phyloP scores from a whole-genome alignment of 2,113 vertebrate species.

The Pomatorhinus ruficollis region DNA sequence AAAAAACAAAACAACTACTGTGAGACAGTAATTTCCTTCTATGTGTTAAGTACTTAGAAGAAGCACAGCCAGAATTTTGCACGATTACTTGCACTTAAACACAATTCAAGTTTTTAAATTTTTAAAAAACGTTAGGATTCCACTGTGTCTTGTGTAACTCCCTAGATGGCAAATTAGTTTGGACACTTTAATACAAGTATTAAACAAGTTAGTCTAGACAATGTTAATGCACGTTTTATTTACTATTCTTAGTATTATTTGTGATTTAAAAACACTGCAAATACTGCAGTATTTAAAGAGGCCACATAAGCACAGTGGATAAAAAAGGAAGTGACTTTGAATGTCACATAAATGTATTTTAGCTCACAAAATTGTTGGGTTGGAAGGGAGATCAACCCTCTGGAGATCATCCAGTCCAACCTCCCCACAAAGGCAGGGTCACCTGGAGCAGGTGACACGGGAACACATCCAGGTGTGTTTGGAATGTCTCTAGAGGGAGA shows the following conservation, averaged over 20 bases:
- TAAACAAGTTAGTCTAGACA: background rate
- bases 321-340: accelerated
- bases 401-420: background rate
- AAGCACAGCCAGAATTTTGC: background rate
- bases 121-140: background rate
- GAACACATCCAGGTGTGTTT: background rate
- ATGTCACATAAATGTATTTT: accelerated
- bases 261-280: background rate
- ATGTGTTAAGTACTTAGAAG: accelerated
- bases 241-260: background rate
- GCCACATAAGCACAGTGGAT: accelerated
- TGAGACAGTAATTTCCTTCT: background rate
- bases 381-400: background rate
- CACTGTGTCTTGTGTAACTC: background rate
- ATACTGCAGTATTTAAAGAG: background rate
- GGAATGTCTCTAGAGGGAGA: background rate
- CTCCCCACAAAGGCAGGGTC: background rate
- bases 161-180: background rate
- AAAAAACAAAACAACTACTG: accelerated
- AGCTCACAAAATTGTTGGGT: background rate
- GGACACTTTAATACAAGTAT: background rate
- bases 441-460: background rate
- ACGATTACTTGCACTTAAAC: background rate
- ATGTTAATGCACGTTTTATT: accelerated
- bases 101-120: accelerated